Base-by-base conservation (phyloP, 2,797 vertebrate species). In the Sardinella longiceps region DNA sequence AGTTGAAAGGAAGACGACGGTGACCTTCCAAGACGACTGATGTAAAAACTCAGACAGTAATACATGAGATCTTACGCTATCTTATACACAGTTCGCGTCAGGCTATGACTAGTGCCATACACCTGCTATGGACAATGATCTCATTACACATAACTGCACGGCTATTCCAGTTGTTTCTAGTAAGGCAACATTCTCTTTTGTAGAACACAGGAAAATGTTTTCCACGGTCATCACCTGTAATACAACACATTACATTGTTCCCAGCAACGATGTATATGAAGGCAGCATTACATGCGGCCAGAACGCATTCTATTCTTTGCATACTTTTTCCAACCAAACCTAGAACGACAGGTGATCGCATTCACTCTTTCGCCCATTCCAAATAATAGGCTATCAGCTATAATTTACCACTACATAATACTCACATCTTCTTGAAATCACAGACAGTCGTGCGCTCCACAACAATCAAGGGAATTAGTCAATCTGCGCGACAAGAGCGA, bases 361-460 rank as follows among this genome's bases (percentile, higher is more conserved):
- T 63, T 33, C 48, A 83, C 30, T 80, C 48, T 37, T 81, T 80
- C 30, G 43, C 46, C n/a, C 70, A 77, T 43, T 43, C 18, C 70
- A 39, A 87, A 82, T 83, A 37, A 84, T 81, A 80, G 5, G n/a
- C n/a, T n/a, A n/a, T n/a, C 15, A 20, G 39, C 4, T 23, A 33
- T 14, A 48, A 70, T 48, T 48, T 30, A 70, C 70, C 23, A 83
- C 85, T 25, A 56, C 48, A 82, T 81, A 50, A 94, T 94, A 94
- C 95, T 95, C 93, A 95, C 94, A 89, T 84, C 28, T 87, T 84
- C 86, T 77, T 82, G 81, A 58, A 77, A 77, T 77, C 70, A 43
- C 37, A 77, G 70, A 86, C 58, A 85, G 43, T 85, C 86, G 87
- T 80, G 88, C 87, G 81, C 87, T 87, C 86, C 89, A 82, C 70